A percentile compares a stretch with the other conserved stretches of the same genome.
These are phyloP conservation scores for Zaprionus lachaisei DNA, from an alignment of 1,140 invertebrate genomes.

Conservation along the genomic window DNA sequence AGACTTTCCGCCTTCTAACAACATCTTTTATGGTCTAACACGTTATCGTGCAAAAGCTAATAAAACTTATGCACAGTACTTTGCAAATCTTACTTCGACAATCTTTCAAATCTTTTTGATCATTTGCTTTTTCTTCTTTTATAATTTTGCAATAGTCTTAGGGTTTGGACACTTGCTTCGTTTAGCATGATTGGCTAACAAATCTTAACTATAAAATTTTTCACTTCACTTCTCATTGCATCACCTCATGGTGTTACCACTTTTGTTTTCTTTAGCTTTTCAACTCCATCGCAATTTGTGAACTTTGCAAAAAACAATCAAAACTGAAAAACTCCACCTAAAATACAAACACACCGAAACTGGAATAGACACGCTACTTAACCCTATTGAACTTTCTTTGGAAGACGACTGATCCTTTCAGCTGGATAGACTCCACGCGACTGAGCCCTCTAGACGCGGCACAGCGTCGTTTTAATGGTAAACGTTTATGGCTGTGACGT, in stretches of 20 bases:
- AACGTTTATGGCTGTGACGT: constrained; percentile 54
- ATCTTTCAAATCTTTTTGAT: background rate
- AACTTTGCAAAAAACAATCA: background rate
- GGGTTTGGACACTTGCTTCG: background rate
- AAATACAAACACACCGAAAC: constrained; percentile 4
- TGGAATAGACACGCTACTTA: background rate
- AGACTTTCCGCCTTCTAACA: background rate
- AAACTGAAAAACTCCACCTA: constrained; percentile 17
- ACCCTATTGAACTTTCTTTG: background rate
- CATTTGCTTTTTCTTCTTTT: background rate
- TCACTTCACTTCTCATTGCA: constrained; percentile 28
- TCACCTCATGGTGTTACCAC: constrained; percentile 10
- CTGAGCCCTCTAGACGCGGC: constrained; percentile 44
- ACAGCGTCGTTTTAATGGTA: constrained; percentile 54
- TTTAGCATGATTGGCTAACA: constrained; percentile 24
- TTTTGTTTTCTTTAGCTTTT: constrained; percentile 13
- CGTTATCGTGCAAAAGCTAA: background rate
- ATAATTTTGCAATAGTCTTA: background rate
- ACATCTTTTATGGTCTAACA: background rate
- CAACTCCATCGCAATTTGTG: constrained; percentile 12
- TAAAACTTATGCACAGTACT: background rate
- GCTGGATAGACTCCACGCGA: constrained; percentile 45
- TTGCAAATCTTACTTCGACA: background rate
- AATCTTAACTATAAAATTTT: constrained; percentile 17
- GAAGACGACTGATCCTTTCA: constrained; percentile 48